A percentile compares a stretch with the other conserved stretches of the same genome.
Conservation (phyloP, 2,888 invertebrate species). For the Oegoconia quadripuncta region DNA sequence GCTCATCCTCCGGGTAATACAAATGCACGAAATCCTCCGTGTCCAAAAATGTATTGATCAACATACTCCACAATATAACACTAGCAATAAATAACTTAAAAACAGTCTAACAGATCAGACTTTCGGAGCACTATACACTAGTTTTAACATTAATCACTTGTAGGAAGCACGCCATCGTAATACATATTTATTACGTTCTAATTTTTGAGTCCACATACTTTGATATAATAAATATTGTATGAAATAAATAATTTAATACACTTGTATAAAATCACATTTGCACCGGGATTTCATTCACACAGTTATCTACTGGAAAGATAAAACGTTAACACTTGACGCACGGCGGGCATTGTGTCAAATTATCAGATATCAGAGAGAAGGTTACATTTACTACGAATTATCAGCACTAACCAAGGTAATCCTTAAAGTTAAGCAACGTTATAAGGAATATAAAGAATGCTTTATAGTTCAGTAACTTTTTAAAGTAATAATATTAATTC, state of each 20-base stretch:
- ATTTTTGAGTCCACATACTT: conserved; percentile 31
- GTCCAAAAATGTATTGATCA: conserved; percentile 76
- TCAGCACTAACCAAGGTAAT: background rate
- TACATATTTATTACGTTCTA: conserved; percentile 60
- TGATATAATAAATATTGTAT: conserved; percentile 30
- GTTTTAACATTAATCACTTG: conserved; percentile 37
- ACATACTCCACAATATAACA: conserved; percentile 57
- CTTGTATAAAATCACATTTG: conserved; percentile 71
- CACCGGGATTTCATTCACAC: conserved; percentile 41
- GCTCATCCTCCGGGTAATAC: conserved; percentile 73
- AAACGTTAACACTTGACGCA: conserved; percentile 9
- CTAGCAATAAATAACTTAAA: conserved; percentile 63
- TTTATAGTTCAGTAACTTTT: too few species aligned
- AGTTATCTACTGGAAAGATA: conserved; percentile 44
- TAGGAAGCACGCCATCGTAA: conserved; percentile 61
- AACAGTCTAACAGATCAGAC: conserved; percentile 64
- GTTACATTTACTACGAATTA: background rate
- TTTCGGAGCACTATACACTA: conserved; percentile 43
- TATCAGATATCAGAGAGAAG: background rate
- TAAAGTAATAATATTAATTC: too few species aligned
- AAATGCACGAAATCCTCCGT: conserved; percentile 77
- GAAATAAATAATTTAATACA: conserved; percentile 32
- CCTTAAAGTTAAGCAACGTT: background rate
- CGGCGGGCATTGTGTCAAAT: conserved; percentile 5
- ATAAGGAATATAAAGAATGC: background rate